Evolutionary conservation across 2,797 vertebrate species (phyloP).

Genomic region (Poeciliopsis turneri): DNA sequence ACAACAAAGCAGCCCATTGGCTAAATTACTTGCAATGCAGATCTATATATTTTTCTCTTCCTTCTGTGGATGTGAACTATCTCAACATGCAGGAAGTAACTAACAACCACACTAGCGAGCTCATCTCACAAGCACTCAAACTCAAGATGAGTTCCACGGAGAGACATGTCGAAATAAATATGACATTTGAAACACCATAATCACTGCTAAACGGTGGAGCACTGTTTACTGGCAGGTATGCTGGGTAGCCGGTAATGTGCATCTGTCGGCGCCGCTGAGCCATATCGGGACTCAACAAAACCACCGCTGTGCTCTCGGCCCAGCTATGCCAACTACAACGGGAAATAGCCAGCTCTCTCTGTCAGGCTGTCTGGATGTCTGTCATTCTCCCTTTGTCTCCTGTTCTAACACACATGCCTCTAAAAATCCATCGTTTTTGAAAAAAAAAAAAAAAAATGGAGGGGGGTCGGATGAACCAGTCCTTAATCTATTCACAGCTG

Average conservation of each 20-base stretch:
- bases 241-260: slow-evolving; percentile 50
- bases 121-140: slow-evolving; percentile 29
- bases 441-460: slow-evolving; percentile 19
- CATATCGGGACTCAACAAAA: slow-evolving; percentile 60
- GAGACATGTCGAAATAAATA: slow-evolving; percentile 36
- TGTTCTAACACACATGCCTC: slow-evolving; percentile 18
- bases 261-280: slow-evolving; percentile 53
- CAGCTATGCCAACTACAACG: slow-evolving; percentile 51
- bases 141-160: slow-evolving; percentile 55
- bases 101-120: slow-evolving; percentile 44
- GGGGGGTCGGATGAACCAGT: slow-evolving; percentile 44
- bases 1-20: slow-evolving; percentile 38
- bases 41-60: slow-evolving; percentile 14
- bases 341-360: slow-evolving; percentile 59
- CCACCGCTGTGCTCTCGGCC: slow-evolving; percentile 55
- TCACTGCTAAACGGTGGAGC: slow-evolving; percentile 37
- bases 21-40: slow-evolving; percentile 31
- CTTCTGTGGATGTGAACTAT: slow-evolving; percentile 24
- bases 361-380: slow-evolving; percentile 31
- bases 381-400: slow-evolving; percentile 6
- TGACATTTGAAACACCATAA: slow-evolving; percentile 21
- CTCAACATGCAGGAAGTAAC: slow-evolving; percentile 38
- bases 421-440: slow-evolving; percentile 40
- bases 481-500: slow-evolving; percentile 57
- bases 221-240: slow-evolving; percentile 44